phyloP scores from a whole-genome alignment of 2,113 vertebrate species.

The Tympanuchus pallidicinctus region DNA sequence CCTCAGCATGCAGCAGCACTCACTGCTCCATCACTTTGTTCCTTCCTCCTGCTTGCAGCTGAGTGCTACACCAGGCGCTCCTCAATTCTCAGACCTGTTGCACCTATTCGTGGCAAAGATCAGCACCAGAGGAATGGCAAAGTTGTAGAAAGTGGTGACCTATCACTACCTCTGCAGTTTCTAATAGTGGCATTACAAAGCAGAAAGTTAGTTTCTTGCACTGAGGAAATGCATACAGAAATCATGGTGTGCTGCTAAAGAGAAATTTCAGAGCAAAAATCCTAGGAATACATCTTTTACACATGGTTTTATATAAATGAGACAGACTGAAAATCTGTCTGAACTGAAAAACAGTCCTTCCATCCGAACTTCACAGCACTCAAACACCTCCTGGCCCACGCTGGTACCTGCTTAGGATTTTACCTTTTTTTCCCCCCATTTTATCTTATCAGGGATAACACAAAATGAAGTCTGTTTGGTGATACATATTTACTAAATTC shows the following conservation, averaged over 20 bases:
- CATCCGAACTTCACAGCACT: neutral
- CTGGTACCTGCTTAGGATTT: no score
- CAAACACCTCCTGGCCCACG: neutral
- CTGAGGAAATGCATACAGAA: neutral
- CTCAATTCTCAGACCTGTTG: neutral
- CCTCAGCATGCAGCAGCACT: neutral
- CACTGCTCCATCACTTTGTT: fast-evolving
- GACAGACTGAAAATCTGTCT: neutral
- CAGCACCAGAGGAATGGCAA: neutral
- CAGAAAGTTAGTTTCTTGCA: neutral
- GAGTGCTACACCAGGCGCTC: neutral
- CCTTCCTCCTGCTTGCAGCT: neutral
- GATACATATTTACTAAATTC: neutral
- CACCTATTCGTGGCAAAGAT: neutral
- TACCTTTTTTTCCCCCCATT: neutral
- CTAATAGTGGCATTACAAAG: neutral
- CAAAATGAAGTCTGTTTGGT: neutral
- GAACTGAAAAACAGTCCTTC: neutral
- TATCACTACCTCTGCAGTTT: neutral
- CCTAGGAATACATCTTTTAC: neutral
- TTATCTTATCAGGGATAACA: neutral
- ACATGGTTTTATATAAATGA: no score
- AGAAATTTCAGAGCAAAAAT: neutral
- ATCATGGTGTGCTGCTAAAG: fast-evolving
- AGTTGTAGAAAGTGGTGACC: neutral